Evolutionary conservation across 2,888 invertebrate genomes (phyloP).

Genomic region (Caradrina kadenii): DNA sequence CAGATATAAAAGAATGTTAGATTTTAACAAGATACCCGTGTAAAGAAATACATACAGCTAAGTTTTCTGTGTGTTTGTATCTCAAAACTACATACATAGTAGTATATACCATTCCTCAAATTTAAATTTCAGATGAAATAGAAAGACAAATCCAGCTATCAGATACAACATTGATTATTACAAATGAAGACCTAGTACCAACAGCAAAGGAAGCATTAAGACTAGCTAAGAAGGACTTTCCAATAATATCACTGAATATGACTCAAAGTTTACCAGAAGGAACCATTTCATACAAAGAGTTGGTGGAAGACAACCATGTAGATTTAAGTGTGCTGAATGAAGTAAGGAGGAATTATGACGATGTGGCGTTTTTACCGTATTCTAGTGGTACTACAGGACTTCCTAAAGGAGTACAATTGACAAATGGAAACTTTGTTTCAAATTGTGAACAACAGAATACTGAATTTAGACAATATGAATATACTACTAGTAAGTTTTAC

Average conservation of each 20-base stretch:
- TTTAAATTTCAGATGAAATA: constrained; percentile 92
- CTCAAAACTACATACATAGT: background rate
- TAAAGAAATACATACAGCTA: too few relatives aligned
- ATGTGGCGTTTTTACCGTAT: constrained; percentile 93
- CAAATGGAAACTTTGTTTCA: constrained; percentile 90
- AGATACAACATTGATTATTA: constrained; percentile 91
- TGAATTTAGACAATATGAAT: constrained; percentile 69
- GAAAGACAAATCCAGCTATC: constrained; percentile 91
- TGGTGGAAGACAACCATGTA: constrained; percentile 84
- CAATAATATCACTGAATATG: constrained; percentile 85
- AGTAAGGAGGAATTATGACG: constrained; percentile 83
- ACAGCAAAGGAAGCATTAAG: constrained; percentile 85
- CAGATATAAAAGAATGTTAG: too few relatives aligned
- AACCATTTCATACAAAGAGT: constrained; percentile 91
- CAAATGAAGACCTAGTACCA: constrained; percentile 88
- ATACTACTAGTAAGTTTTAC: constrained; percentile 75
- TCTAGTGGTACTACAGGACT: constrained; percentile 96
- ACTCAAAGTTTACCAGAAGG: constrained; percentile 80
- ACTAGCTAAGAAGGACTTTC: constrained; percentile 82
- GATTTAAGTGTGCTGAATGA: constrained; percentile 86
- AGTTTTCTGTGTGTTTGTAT: too few relatives aligned
- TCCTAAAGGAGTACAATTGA: constrained; percentile 93
- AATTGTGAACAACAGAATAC: constrained; percentile 83
- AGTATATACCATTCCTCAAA: background rate
- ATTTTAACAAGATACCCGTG: too few relatives aligned